Percentiles rank a stretch among this genome's conserved stretches.
phyloP scores from a whole-genome alignment of 1,140 invertebrate genomes.

The Microplitis demolitor region DNA sequence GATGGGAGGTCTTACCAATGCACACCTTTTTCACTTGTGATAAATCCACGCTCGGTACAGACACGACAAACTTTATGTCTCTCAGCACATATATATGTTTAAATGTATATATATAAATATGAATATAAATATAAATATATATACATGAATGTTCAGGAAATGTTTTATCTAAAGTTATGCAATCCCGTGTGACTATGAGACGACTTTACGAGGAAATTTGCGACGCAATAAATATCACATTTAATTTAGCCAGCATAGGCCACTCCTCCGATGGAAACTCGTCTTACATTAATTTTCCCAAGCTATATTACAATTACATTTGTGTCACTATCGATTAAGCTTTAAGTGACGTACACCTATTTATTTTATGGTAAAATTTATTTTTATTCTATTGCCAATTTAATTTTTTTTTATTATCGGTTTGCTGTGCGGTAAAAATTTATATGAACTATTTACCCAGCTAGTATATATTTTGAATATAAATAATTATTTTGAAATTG shows the following conservation, averaged over 20 bases:
- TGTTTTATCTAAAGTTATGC: constrained; percentile 14
- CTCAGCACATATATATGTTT: background rate
- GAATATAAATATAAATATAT: background rate
- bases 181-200: background rate
- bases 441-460: no score
- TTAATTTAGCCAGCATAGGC: constrained; percentile 31
- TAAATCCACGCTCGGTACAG: background rate
- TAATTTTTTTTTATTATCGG: no score
- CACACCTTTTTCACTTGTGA: background rate
- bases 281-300: constrained; percentile 41
- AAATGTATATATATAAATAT: background rate
- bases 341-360: background rate
- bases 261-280: constrained; percentile 43
- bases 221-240: constrained; percentile 43
- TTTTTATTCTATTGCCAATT: no score
- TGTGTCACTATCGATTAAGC: no score
- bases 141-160: background rate
- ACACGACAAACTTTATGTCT: background rate
- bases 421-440: no score
- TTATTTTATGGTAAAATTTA: background rate
- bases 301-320: no score
- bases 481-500: no score
- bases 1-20: constrained; percentile 5
- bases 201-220: background rate
- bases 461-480: no score